Base-by-base conservation (phyloP, 2,797 vertebrate genomes). In the Manis crassicaudata region DNA sequence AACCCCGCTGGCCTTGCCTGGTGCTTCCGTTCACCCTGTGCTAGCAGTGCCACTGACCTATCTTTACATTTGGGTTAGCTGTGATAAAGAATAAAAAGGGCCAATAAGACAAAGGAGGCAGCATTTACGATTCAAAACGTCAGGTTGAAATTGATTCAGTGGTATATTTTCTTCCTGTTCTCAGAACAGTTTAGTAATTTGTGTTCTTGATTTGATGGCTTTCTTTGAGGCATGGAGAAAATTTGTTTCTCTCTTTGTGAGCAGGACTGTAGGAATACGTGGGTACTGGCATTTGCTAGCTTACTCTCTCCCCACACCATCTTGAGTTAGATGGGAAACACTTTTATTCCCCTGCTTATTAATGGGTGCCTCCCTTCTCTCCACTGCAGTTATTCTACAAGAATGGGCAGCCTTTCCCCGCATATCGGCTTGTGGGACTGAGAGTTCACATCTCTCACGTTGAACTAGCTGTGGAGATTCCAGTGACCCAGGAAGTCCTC, bases 341-440 rank as follows among this genome's bases (percentile, higher is more conserved):
- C 0, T 40, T 13, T 80, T 75, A 73, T 93, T 35, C 50, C n/a
- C 23, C 52, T 58, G 21, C 32, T 82, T 35, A 73, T 92, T 98
- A 86, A 98, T 43, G 14, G 54, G 52, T 46, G 62, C 56, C 94
- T 96, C 21, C 98, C 77, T 77, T 92, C 97, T 98, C 96, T 43
- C 75, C 80, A 63, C 80, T 96, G 72, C 98, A 99, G 99, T 99
- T 99, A 46, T 99, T 99, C 97, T 99, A 99, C 97, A 99, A 99
- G 98, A 99, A 99, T 4, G 99, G 99, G 54, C 99, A 99, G 88
- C 99, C 99, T 54, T 99, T 99, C 97, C 99, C 99, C 1, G 99
- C 99, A 79, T 99, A 99, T 97, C 98, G 99, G 76, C 99, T 99
- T 17, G 99, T 99, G 96, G 99, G 99, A 75, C 98, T 99, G 56